Conservation (phyloP, 2,888 invertebrate genomes). For the Punctoribates punctum region DNA sequence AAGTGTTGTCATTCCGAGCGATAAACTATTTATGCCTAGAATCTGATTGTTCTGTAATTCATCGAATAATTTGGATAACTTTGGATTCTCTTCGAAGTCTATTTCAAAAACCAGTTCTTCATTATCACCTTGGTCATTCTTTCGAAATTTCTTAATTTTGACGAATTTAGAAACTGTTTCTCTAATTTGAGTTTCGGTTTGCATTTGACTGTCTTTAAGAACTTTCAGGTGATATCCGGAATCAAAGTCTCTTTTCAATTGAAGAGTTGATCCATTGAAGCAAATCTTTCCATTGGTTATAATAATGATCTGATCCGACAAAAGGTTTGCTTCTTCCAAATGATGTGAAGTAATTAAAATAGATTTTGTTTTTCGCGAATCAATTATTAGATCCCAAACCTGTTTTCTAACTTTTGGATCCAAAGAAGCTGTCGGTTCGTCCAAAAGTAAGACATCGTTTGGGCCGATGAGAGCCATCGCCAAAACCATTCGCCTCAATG, state of each 20-base stretch:
- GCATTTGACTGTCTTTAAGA: background rate
- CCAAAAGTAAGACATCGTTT: constrained; percentile 14
- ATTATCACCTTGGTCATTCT: background rate
- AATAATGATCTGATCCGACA: background rate
- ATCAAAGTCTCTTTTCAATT: constrained; percentile 20
- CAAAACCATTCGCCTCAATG: background rate
- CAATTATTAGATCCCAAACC: constrained; percentile 30
- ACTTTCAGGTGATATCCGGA: constrained; percentile 34
- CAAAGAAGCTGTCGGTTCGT: constrained; percentile 6
- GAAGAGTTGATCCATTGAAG: constrained; percentile 6
- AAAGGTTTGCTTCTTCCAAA: constrained; percentile 29
- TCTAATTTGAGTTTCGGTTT: constrained; percentile 9
- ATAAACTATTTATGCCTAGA: constrained; percentile 4
- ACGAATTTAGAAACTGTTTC: background rate
- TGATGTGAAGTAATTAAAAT: constrained; percentile 30
- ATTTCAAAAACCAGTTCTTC: constrained; percentile 1
- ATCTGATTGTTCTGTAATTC: background rate
- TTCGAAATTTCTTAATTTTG: background rate
- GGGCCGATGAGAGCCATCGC: constrained; percentile 23
- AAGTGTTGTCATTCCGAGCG: constrained; percentile 17
- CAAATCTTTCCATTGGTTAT: background rate
- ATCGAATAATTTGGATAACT: background rate
- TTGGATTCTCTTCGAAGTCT: background rate
- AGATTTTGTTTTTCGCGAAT: constrained; percentile 19
- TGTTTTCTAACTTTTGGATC: constrained; percentile 21